Evolutionary conservation across 2,888 invertebrate species (phyloP).

Genomic region (Schizaphis graminum): DNA sequence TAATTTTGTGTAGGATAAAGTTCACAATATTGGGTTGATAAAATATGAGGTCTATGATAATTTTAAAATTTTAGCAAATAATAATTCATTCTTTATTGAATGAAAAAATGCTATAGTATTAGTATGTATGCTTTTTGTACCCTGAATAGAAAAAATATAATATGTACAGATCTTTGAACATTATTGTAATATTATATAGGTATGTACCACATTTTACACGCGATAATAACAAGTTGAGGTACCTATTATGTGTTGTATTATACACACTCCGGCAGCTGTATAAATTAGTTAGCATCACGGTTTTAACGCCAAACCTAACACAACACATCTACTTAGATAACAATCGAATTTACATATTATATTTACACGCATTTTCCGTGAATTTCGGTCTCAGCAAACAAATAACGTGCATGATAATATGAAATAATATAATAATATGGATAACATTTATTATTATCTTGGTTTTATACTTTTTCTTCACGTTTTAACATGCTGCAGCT

Average conservation of each 20-base stretch:
- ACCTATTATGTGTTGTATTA: neutral
- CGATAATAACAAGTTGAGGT: neutral
- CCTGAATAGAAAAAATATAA: neutral
- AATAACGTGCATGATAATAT: neutral
- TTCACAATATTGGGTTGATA: too few species aligned
- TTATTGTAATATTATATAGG: neutral
- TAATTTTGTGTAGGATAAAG: too few species aligned
- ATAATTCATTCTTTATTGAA: neutral
- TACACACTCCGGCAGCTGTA: neutral
- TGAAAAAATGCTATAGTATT: neutral
- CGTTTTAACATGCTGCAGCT: neutral
- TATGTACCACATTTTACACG: neutral
- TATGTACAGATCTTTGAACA: neutral
- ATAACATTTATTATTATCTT: neutral
- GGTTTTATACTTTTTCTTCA: neutral
- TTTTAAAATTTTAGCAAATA: too few species aligned
- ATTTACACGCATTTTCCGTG: neutral
- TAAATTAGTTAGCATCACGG: neutral
- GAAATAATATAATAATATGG: neutral
- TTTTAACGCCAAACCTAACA: neutral
- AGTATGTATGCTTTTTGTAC: neutral
- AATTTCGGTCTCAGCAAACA: neutral
- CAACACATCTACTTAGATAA: neutral
- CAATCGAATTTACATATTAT: conserved; percentile 12
- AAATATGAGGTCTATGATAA: too few species aligned